These are phyloP conservation scores for Torymus tubicola DNA, from an alignment of 2,888 invertebrate genomes.

Conservation along the genomic window DNA sequence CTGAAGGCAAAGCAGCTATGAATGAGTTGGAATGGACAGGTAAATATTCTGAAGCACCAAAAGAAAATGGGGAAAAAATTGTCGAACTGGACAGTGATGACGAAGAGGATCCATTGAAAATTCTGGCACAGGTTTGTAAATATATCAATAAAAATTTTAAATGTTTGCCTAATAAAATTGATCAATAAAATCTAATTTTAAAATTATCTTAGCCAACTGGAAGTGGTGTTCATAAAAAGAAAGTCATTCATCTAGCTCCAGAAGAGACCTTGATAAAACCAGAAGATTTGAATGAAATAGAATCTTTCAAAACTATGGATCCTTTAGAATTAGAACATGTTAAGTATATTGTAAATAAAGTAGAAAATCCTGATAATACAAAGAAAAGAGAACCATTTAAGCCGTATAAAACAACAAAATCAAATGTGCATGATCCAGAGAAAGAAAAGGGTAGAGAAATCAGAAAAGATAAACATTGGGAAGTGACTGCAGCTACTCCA, in stretches of 20 bases:
- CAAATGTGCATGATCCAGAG: constrained; percentile 78
- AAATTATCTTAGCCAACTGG: constrained; percentile 70
- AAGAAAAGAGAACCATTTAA: constrained; percentile 77
- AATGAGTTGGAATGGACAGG: constrained; percentile 81
- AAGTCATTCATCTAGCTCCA: constrained; percentile 76
- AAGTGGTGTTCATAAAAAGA: constrained; percentile 77
- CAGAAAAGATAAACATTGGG: constrained; percentile 79
- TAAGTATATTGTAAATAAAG: constrained; percentile 79
- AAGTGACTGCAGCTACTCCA: constrained; percentile 82
- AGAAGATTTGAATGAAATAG: constrained; percentile 78
- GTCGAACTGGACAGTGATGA: constrained; percentile 81
- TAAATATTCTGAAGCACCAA: constrained; percentile 71
- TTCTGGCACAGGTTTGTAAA: constrained; percentile 78
- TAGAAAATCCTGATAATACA: constrained; percentile 72
- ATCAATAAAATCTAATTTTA: too few species aligned
- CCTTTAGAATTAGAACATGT: constrained; percentile 75
- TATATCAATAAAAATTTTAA: too few species aligned
- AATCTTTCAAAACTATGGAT: constrained; percentile 64
- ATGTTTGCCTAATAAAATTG: too few species aligned
- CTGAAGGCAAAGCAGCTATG: constrained; percentile 76
- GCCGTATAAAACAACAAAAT: constrained; percentile 80
- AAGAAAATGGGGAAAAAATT: constrained; percentile 68
- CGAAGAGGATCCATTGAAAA: constrained; percentile 80
- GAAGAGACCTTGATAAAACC: constrained; percentile 78
- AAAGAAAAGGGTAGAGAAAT: constrained; percentile 77